Percentiles rank a stretch among this genome's conserved stretches.
Evolutionary conservation across 2,888 invertebrate species (phyloP).

Genomic region (Xanthostigma xanthostigma): DNA sequence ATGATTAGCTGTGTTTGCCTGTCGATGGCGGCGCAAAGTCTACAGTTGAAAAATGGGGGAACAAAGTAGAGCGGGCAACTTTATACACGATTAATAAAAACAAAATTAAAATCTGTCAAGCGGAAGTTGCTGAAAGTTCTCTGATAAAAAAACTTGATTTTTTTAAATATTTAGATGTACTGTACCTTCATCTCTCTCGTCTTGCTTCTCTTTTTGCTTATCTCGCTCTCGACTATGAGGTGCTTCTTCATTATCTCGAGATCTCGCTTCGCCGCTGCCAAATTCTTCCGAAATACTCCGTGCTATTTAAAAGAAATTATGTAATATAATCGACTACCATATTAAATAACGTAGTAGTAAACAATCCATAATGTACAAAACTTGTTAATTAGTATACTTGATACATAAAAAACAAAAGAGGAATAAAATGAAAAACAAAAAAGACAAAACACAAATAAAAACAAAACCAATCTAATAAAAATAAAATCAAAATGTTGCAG

Average conservation of each 20-base stretch:
- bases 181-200: constrained; percentile 85
- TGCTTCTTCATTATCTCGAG: constrained; percentile 44
- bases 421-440: constrained; percentile 4
- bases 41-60: too few species aligned
- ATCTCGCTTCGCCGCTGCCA: constrained; percentile 70
- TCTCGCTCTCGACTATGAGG: constrained; percentile 36
- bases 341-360: too few species aligned
- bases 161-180: too few species aligned
- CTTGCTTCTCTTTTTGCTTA: constrained; percentile 43
- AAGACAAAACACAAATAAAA: constrained; percentile 8
- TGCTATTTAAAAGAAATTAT: constrained; percentile 38
- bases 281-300: constrained; percentile 96
- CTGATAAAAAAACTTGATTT: neutral
- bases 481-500: neutral
- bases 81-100: neutral
- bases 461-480: constrained; percentile 7
- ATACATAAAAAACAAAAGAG: constrained; percentile 4
- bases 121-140: neutral
- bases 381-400: neutral
- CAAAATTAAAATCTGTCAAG: neutral
- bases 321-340: constrained; percentile 4
- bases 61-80: too few species aligned
- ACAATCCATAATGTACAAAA: too few species aligned
- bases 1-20: neutral
- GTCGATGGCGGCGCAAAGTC: too few species aligned